Evolutionary conservation across 1,140 invertebrate species (phyloP), one percentile per base, ranked within the genome.

Genomic region (Pygmarrhopalites habei): DNA sequence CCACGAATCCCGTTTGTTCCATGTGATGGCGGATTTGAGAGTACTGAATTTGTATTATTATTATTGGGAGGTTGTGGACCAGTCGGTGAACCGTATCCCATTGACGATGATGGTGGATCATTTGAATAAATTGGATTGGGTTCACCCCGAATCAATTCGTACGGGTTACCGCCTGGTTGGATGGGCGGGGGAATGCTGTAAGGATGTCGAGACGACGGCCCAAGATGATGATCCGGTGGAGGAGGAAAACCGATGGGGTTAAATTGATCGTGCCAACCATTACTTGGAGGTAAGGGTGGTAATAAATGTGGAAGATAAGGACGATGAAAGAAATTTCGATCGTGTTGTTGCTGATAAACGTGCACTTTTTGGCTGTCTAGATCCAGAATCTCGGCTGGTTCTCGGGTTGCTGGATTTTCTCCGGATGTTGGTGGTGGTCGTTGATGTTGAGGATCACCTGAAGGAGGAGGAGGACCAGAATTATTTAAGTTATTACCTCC

Each of bases 341-440:
- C 71, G n/a, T 56, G 41, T 64, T 71, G 70, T 23, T 77, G 76
- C 35, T 67, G 62, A 61, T 72, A 66, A 78, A 76, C 19, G 2
- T 86, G 83, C 7, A 92, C 89, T 76, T 91, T 91, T 70, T 92
- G 89, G 0, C 89, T 91, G 74, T 92, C 90, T 56, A 93, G 77
- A 75, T 93, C 90, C 35, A 93, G 78, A 61, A 93, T 87, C 71
- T 92, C 89, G 1, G 87, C 83, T 17, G 84, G 81, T 63, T 85
- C 85, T 85, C 84, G 59, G 17, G 53, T 41, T 29, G 44, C 21
- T 39, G 25, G 30, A n/a, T 58, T 41, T 19, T 56, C 30, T 15
- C 44, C 47, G 43, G 55, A 28, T 21, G 52, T 51, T 47, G 29
- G 52, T 30, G 43, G 26, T 70, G 43, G 62, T 58, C 39, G 5